Conservation (phyloP, 2,888 invertebrate species). For the Eudemis profundana region DNA sequence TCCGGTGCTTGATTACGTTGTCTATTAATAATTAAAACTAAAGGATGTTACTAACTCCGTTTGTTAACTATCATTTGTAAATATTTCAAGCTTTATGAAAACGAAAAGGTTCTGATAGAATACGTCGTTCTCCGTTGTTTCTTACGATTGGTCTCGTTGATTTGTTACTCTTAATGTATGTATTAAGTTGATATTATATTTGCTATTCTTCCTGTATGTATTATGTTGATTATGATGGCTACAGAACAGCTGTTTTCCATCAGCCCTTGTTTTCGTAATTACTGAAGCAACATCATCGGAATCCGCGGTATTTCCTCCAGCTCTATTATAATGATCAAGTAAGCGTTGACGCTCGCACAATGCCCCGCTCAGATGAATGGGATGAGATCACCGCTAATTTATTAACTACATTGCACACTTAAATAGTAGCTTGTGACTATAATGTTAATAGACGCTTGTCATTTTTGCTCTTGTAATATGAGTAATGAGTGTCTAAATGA, state of each 20-base stretch:
- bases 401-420: slow-evolving; percentile 41
- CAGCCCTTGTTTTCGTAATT: background rate
- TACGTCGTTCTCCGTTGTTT: too few species aligned
- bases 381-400: slow-evolving; percentile 59
- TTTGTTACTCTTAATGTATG: too few species aligned
- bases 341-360: slow-evolving; percentile 14
- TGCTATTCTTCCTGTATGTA: background rate
- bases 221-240: too few species aligned
- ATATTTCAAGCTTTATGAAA: background rate
- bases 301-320: slow-evolving; percentile 25
- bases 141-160: too few species aligned
- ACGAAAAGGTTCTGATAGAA: too few species aligned
- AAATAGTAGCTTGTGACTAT: background rate
- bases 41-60: background rate
- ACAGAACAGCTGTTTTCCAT: background rate
- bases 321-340: slow-evolving; percentile 17
- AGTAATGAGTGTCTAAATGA: slow-evolving; percentile 1
- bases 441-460: background rate
- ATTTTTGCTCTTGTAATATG: background rate
- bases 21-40: slow-evolving; percentile 1
- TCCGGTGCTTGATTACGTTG: background rate
- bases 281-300: slow-evolving; percentile 20
- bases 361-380: slow-evolving; percentile 5
- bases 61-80: too few species aligned
- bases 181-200: too few species aligned